Conservation (phyloP, 2,113 vertebrate genomes). For the Melanerpes aurifrons region DNA sequence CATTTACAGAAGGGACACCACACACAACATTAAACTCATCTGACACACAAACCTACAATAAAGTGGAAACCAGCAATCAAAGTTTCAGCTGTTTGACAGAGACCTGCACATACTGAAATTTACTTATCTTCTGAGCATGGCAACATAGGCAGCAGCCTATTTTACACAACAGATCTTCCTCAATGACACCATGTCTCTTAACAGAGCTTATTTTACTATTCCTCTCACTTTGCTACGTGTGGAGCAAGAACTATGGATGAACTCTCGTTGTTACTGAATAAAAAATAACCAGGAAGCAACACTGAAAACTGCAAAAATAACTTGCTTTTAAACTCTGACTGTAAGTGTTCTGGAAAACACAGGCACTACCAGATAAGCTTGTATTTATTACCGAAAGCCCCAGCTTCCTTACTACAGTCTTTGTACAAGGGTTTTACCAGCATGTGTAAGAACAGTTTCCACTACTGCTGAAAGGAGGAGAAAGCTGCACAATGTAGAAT, state of each 20-base stretch:
- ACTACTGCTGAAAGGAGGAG: background rate
- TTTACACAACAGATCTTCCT: background rate
- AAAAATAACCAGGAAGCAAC: background rate
- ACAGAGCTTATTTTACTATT: background rate
- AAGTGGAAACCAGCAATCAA: conserved; percentile 1
- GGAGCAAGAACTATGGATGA: background rate
- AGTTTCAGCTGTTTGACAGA: background rate
- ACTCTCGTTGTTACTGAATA: background rate
- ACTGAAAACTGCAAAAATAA: background rate
- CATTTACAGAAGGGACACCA: background rate
- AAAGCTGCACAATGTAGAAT: background rate
- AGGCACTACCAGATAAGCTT: background rate
- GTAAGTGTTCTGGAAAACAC: background rate
- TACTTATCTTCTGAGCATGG: background rate
- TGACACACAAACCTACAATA: background rate
- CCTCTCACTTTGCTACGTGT: background rate
- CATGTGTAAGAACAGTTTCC: background rate
- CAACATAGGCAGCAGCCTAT: background rate
- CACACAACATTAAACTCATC: background rate
- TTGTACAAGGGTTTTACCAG: background rate
- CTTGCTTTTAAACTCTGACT: background rate
- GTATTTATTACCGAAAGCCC: background rate
- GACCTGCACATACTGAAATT: background rate
- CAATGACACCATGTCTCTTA: background rate
- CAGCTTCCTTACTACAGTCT: background rate